Percentiles rank a stretch among this genome's conserved stretches.
These are phyloP conservation scores for Ophion ventricosus DNA, from an alignment of 2,888 invertebrate species.

Conservation along the genomic window DNA sequence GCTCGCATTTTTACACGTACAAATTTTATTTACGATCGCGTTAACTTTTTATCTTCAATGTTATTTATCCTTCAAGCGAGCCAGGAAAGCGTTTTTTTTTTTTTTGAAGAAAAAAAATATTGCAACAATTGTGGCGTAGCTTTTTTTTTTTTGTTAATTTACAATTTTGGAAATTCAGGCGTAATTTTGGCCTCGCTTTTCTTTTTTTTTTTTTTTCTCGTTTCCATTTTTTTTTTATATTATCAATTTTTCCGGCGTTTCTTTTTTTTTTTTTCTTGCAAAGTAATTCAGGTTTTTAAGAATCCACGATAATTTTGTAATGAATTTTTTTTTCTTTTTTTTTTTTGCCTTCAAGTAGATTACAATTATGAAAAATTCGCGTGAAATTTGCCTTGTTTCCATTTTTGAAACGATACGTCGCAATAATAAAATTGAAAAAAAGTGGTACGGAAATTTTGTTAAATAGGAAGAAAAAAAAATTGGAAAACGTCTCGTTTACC, in stretches of 20 bases:
- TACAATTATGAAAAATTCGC: not conserved
- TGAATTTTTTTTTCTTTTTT: not conserved
- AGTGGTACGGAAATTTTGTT: too few species aligned
- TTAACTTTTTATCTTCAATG: not conserved
- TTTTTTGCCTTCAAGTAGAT: not conserved
- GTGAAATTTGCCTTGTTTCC: too few species aligned
- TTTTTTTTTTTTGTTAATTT: not conserved
- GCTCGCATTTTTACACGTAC: conserved; percentile 26
- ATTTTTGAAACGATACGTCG: too few species aligned
- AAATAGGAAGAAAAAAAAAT: too few species aligned
- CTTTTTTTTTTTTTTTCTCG: not conserved
- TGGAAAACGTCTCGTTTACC: too few species aligned
- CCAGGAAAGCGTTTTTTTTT: not conserved
- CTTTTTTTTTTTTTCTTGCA: not conserved
- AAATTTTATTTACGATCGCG: conserved; percentile 1
- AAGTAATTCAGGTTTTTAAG: not conserved
- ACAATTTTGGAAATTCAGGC: not conserved
- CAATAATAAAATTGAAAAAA: too few species aligned
- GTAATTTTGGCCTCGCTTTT: not conserved
- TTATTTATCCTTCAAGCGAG: not conserved
- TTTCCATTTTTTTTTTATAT: not conserved
- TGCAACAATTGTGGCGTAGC: too few species aligned
- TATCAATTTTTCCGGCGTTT: not conserved
- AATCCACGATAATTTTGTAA: not conserved
- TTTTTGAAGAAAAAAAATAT: too few species aligned